A percentile compares a stretch with the other conserved stretches of the same genome.
These are phyloP conservation scores for Calephelis virginiensis DNA, from an alignment of 1,140 invertebrate species.

Conservation along the genomic window DNA sequence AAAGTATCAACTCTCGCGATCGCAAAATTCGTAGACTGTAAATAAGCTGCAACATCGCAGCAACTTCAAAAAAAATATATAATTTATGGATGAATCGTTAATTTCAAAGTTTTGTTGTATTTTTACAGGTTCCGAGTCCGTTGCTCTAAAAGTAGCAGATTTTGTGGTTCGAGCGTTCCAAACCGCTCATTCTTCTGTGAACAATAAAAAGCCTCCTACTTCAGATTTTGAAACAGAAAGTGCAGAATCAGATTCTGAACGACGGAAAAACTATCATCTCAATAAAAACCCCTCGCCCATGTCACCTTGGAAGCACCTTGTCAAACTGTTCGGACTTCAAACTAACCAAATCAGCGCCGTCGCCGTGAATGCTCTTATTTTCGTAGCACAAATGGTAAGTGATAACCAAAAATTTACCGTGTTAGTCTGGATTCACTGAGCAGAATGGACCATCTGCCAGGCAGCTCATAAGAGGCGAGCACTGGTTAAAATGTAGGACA, in stretches of 20 bases:
- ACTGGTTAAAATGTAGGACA: no score
- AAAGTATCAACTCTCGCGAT: no score
- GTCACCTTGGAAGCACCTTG: constrained; percentile 73
- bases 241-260: constrained; percentile 32
- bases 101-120: no score
- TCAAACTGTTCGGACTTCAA: constrained; percentile 86
- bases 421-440: no score
- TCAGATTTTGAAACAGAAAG: constrained; percentile 25
- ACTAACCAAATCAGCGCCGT: constrained; percentile 86
- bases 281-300: constrained; percentile 40
- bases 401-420: not conserved
- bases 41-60: no score
- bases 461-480: no score
- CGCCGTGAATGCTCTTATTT: constrained; percentile 88
- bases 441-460: no score
- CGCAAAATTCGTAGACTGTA: no score
- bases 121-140: constrained; percentile 59
- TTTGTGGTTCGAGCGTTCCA: constrained; percentile 68
- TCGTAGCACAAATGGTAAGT: constrained; percentile 90
- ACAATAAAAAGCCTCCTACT: constrained; percentile 35
- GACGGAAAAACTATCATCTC: constrained; percentile 41
- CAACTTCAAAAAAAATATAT: no score
- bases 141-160: constrained; percentile 66
- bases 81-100: no score
- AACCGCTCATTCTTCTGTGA: constrained; percentile 36